A percentile compares a stretch with the other conserved stretches of the same genome.
Evolutionary conservation across 2,888 invertebrate genomes (phyloP).

Genomic region (Iphiclides podalirius): DNA sequence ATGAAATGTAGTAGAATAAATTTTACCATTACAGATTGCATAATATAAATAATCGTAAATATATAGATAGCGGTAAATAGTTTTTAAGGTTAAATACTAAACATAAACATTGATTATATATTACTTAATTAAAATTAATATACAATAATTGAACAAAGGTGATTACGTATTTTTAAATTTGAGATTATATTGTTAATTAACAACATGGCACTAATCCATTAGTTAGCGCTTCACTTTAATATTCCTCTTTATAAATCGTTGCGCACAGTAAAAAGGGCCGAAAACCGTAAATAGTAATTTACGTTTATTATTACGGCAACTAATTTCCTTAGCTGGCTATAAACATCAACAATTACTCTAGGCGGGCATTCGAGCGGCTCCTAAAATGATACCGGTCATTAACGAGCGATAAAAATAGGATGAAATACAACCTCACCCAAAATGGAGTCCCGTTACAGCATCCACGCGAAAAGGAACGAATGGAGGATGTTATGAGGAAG

Average conservation of each 20-base stretch:
- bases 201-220: slow-evolving; percentile 3
- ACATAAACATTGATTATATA: no score
- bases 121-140: no score
- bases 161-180: no score
- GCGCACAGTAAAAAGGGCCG: slow-evolving; percentile 19
- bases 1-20: no score
- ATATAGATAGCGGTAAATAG: no score
- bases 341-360: slow-evolving; percentile 23
- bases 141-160: no score
- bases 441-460: no score
- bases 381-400: slow-evolving; percentile 21
- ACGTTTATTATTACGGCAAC: slow-evolving; percentile 20
- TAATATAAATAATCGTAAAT: no score
- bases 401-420: slow-evolving; percentile 21
- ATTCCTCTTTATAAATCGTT: slow-evolving; percentile 17
- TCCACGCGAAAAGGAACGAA: slow-evolving; percentile 15
- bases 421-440: slow-evolving; percentile 19
- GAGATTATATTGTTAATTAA: no score
- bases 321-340: slow-evolving; percentile 23
- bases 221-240: slow-evolving; percentile 2
- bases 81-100: no score
- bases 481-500: slow-evolving; percentile 18
- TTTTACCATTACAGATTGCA: no score
- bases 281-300: slow-evolving; percentile 23
- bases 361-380: slow-evolving; percentile 10